Evolutionary conservation across 2,888 invertebrate genomes (phyloP).

Genomic region (Archaeoteleia sp.): DNA sequence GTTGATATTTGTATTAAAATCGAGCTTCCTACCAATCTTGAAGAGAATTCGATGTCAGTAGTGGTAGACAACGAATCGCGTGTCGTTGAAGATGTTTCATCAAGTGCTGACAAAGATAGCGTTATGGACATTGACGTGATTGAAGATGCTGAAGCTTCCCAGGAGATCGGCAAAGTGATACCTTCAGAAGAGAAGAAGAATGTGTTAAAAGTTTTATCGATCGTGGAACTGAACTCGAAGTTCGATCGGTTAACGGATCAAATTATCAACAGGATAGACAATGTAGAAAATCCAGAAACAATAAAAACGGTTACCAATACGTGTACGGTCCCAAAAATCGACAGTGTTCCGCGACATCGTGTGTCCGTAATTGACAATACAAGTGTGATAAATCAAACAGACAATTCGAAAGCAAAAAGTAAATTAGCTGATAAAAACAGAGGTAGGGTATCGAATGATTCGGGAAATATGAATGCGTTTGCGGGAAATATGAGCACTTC

Average conservation of each 20-base stretch:
- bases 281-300: conserved; percentile 9
- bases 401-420: too few relatives aligned
- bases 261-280: not conserved
- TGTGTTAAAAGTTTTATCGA: conserved; percentile 60
- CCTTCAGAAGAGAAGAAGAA: conserved; percentile 3
- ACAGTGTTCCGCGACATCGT: too few relatives aligned
- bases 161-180: not conserved
- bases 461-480: too few relatives aligned
- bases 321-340: too few relatives aligned
- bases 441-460: too few relatives aligned
- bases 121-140: not conserved
- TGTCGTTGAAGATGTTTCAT: too few relatives aligned
- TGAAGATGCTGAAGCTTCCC: not conserved
- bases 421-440: too few relatives aligned
- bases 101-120: not conserved
- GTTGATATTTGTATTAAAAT: not conserved
- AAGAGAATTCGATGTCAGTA: too few relatives aligned
- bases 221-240: conserved; percentile 65
- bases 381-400: not conserved
- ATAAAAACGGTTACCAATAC: conserved; percentile 5
- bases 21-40: not conserved
- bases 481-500: too few relatives aligned
- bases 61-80: too few relatives aligned
- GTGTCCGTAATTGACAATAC: too few relatives aligned
- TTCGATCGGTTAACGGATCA: conserved; percentile 56